These are phyloP conservation scores for Acrocyrtus sp. DNA, from an alignment of 2,888 invertebrate genomes.

Conservation along the genomic window DNA sequence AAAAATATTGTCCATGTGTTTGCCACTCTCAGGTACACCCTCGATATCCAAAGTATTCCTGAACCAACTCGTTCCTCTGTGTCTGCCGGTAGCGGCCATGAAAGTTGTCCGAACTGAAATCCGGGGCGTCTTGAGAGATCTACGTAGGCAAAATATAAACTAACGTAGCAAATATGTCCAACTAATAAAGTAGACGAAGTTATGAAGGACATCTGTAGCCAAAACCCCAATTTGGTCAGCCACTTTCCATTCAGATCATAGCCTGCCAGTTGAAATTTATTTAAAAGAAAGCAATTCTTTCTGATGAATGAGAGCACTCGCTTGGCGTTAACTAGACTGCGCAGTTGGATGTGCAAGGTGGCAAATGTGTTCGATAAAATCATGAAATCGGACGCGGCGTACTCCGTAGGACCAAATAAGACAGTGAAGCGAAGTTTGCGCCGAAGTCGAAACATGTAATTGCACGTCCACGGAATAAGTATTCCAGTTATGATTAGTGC, in stretches of 20 bases:
- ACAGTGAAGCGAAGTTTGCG: constrained; percentile 7
- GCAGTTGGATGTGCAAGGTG: constrained; percentile 14
- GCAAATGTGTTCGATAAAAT: constrained; percentile 1
- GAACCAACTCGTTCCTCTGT: constrained; percentile 15
- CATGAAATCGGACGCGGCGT: constrained; percentile 27
- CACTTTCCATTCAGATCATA: constrained; percentile 6
- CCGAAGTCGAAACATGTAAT: constrained; percentile 17
- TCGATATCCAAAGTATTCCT: constrained; percentile 15
- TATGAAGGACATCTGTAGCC: background rate
- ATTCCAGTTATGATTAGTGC: background rate
- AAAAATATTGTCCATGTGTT: constrained; percentile 19
- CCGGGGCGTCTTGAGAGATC: background rate
- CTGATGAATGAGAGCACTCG: constrained; percentile 3
- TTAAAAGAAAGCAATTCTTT: constrained; percentile 7
- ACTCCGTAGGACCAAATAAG: constrained; percentile 41
- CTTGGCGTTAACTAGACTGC: constrained; percentile 1
- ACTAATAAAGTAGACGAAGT: background rate
- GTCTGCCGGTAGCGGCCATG: constrained; percentile 18
- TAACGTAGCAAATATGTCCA: constrained; percentile 4
- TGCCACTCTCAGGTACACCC: constrained; percentile 1
- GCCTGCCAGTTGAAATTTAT: constrained; percentile 26
- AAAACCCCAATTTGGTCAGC: background rate
- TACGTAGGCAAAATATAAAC: background rate
- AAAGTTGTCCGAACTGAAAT: no score
- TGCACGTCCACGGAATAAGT: constrained; percentile 10